Evolutionary conservation across 2,888 invertebrate species (phyloP), one percentile per base, ranked within the genome.

Genomic region (Dryomyza anilis): DNA sequence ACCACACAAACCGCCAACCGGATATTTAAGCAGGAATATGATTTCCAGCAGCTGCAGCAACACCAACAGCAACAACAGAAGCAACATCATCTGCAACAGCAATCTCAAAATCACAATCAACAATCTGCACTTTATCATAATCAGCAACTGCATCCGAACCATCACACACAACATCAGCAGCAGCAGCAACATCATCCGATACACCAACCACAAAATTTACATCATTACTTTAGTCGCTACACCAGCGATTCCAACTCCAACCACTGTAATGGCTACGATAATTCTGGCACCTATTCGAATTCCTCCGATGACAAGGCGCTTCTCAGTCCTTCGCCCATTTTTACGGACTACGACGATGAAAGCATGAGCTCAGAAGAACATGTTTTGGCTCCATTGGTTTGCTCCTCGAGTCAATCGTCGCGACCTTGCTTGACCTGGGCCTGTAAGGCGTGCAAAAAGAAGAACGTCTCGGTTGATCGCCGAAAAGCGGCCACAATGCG

Each of bases 401-500:
- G 86, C 79, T 79, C 86, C 74, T 76, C 83, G 67, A 79, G 82
- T 4, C 82, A 81, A 68, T 77, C 77, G 27, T 79, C 78, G 2
- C 89, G 94, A 68, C 88, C 93, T 67, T 98, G 97, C 77, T 86
- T 98, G 45, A 89, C 96, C 12, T 98, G 97, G 97, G 97, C 97
- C 2, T 98, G 98, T 83, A 97, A 97, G 80, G 96, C 96, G 0
- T 97, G 97, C 85, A 97, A 97, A 84, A 91, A 95, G 85, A 96
- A 97, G 85, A 95, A 93, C 16, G 95, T 96, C 50, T 92, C 96
- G 0, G 93, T 98, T 8, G 98, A 99, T 85, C 86, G 98, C 62
- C 88, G 98, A 78, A 97, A 97, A 87, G 98, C 98, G 6, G 98
- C 98, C 1, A 99, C 98, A 1, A 86, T 99, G 83, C 86, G 98